These are phyloP conservation scores for Xestobium rufovillosum DNA, from an alignment of 2,888 invertebrate species.

Conservation along the genomic window DNA sequence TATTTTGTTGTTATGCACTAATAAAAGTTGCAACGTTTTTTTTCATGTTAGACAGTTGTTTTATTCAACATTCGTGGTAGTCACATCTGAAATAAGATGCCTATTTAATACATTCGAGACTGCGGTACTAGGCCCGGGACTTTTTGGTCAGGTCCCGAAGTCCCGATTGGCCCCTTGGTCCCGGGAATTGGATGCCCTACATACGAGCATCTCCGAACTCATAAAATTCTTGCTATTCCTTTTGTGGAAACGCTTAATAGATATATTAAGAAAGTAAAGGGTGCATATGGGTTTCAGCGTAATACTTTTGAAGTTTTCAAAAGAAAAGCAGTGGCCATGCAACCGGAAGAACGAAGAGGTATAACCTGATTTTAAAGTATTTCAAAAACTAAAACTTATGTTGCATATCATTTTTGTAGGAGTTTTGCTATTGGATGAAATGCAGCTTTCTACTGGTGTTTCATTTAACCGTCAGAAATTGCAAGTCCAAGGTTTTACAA, in stretches of 20 bases:
- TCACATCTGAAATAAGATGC: no score
- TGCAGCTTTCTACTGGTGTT: slow-evolving; percentile 22
- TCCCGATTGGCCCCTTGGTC: no score
- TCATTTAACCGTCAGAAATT: slow-evolving; percentile 19
- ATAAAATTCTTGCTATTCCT: slow-evolving; percentile 19
- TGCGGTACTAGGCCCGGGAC: no score
- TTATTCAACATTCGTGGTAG: no score
- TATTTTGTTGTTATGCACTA: no score
- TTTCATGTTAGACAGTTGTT: no score
- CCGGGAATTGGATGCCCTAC: slow-evolving; percentile 17
- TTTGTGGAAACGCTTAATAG: slow-evolving; percentile 16
- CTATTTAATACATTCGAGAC: no score
- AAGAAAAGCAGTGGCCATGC: slow-evolving; percentile 17
- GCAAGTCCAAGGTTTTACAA: slow-evolving; percentile 22
- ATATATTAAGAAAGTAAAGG: slow-evolving; percentile 18
- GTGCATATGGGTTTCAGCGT: slow-evolving; percentile 21
- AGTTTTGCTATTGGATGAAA: slow-evolving; percentile 24
- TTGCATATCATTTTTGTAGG: no score
- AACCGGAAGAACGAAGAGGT: slow-evolving; percentile 11
- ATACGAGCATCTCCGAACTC: slow-evolving; percentile 17
- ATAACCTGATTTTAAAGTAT: no score
- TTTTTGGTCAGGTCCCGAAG: no score
- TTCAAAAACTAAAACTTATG: no score
- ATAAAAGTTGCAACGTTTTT: no score
- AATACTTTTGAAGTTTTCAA: slow-evolving; percentile 16